A percentile compares a stretch with the other conserved stretches of the same genome.
Evolutionary conservation across 2,797 vertebrate species (phyloP).

Genomic region (Ptychadena robeensis): DNA sequence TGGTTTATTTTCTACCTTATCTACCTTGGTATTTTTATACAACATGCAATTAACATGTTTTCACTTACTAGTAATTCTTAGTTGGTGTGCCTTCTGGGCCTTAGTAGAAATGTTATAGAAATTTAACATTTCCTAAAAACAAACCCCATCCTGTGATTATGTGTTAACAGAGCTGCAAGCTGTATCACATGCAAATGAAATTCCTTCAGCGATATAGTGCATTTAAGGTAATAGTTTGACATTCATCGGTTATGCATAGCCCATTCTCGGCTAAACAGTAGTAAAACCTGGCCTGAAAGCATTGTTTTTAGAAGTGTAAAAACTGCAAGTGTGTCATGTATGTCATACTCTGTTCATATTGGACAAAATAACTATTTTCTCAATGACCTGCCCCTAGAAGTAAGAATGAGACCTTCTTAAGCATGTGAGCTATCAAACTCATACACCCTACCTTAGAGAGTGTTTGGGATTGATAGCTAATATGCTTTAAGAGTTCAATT

Average conservation of each 20-base stretch:
- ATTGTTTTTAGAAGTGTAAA: neutral
- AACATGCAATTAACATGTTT: neutral
- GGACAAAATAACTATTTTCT: neutral
- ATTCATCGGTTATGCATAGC: neutral
- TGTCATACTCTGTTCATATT: neutral
- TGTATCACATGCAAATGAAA: constrained; percentile 1
- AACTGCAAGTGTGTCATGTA: neutral
- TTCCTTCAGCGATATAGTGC: neutral
- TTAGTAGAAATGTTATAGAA: neutral
- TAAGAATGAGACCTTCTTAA: neutral
- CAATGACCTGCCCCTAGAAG: neutral
- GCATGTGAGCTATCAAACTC: neutral
- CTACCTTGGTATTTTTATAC: neutral
- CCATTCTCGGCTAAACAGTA: neutral
- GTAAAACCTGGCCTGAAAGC: neutral
- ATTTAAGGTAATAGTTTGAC: neutral
- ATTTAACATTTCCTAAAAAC: constrained; percentile 21
- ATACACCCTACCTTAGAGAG: too few species aligned
- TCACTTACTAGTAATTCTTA: neutral
- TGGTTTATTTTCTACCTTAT: neutral
- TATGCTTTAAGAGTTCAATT: too few species aligned
- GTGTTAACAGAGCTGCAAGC: constrained; percentile 11
- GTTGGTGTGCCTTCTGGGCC: constrained; percentile 24
- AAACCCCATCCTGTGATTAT: constrained; percentile 20
- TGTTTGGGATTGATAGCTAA: too few species aligned